Base-by-base conservation (phyloP, 2,113 vertebrate genomes). In the Gymnorhina tibicen region DNA sequence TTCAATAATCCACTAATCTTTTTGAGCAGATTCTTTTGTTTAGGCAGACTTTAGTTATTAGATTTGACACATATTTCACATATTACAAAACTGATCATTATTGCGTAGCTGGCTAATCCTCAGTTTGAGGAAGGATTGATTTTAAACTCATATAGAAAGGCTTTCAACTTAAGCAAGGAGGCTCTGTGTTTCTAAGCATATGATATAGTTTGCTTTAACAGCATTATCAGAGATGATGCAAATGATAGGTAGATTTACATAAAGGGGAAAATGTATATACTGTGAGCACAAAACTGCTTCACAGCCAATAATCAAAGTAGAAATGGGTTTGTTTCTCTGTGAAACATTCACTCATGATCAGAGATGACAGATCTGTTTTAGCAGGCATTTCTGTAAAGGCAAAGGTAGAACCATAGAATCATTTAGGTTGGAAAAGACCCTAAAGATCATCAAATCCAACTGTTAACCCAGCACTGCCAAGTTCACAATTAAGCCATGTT, bases 1-100 rank as follows among this genome's bases (percentile, higher is more conserved):
- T 63, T 63, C 73, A 81, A 49, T 92, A 95, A 97, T 90, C 93
- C 79, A 27, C 28, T 96, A 93, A 96, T 94, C 85, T 84, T 94
- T 95, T 73, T 42, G 27, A 96, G 94, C 52, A 87, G 46, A 32
- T 68, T 69, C 47, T 89, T 94, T 94, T 73, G 62, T 93, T 92
- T 76, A 64, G 87, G 60, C 26, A 94, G 76, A 50, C 46, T 94
- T 95, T 16, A 55, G 72, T 93, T 93, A 69, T 82, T 84, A 87
- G 39, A 52, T 72, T 87, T 87, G 73, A 95, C 76, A 84, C 37
- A 2, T 53, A 74, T 77, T 84, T 53, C 42, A 78, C 11, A 2
- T 72, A 47, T 82, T 92, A 84, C 53, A 92, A 84, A 91, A 44
- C 49, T 66, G 33, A 69, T 94, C 63, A 50, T 76, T 89, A 53